Conservation (phyloP, 2,888 invertebrate species). For the Agrochola circellaris region DNA sequence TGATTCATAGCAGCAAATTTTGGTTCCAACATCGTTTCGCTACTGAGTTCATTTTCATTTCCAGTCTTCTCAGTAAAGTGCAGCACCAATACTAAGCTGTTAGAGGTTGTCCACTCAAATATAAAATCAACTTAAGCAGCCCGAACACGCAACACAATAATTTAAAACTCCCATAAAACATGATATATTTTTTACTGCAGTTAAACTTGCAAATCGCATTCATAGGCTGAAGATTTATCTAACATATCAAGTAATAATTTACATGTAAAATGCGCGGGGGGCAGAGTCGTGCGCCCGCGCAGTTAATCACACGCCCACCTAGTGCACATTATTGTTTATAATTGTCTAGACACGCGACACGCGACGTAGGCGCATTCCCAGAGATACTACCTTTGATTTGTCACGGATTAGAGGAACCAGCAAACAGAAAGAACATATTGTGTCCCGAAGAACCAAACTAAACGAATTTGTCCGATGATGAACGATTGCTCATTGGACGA, state of each 20-base stretch:
- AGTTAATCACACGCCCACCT: slow-evolving; percentile 65
- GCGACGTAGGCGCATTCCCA: slow-evolving; percentile 64
- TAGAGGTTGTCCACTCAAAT: slow-evolving; percentile 2
- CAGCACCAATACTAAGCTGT: slow-evolving; percentile 3
- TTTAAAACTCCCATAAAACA: slow-evolving; percentile 48
- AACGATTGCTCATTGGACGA: background rate
- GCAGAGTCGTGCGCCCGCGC: slow-evolving; percentile 55
- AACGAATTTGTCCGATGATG: background rate
- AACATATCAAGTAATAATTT: slow-evolving; percentile 54
- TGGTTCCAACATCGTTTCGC: background rate
- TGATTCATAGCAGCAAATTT: background rate
- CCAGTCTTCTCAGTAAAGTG: background rate
- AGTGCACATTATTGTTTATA: slow-evolving; percentile 64
- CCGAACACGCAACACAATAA: slow-evolving; percentile 40
- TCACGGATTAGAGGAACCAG: background rate
- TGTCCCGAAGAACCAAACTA: background rate
- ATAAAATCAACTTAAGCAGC: slow-evolving; percentile 10
- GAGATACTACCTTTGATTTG: slow-evolving; percentile 33
- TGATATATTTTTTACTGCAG: slow-evolving; percentile 50
- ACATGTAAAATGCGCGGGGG: slow-evolving; percentile 49
- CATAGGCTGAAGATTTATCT: slow-evolving; percentile 62
- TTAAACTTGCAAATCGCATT: slow-evolving; percentile 62
- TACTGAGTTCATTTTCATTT: background rate
- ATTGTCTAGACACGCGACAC: slow-evolving; percentile 59
- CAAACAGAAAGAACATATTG: background rate